phyloP scores from a whole-genome alignment of 2,888 invertebrate species.

The Elysia crispata region DNA sequence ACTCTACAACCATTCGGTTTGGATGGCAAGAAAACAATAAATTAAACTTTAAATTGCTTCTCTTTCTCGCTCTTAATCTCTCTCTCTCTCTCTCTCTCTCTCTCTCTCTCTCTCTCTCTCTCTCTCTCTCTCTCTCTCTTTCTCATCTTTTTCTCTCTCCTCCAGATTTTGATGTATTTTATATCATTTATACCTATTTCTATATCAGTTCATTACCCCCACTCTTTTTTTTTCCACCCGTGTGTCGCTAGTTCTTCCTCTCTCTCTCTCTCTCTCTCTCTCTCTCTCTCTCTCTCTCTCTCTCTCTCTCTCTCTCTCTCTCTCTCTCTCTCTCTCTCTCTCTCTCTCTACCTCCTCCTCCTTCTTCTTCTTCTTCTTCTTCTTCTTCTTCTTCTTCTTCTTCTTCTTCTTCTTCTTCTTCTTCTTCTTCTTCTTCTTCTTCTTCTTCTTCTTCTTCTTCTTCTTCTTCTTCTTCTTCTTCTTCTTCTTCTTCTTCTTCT shows the following conservation, averaged over 20 bases:
- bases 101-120: no score
- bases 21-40: no score
- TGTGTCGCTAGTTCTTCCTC: neutral
- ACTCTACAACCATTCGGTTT: no score
- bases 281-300: constrained; percentile 2
- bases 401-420: constrained; percentile 24
- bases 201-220: no score
- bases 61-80: no score
- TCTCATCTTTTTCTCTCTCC: no score
- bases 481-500: neutral
- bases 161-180: no score
- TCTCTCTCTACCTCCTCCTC: constrained; percentile 11
- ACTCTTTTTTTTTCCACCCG: no score
- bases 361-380: neutral
- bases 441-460: constrained; percentile 26
- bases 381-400: constrained; percentile 31
- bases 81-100: no score
- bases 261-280: neutral
- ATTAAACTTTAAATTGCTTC: no score
- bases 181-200: no score
- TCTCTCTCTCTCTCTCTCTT: constrained; percentile 24
- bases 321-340: neutral
- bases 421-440: constrained; percentile 29
- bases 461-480: constrained; percentile 24
- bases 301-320: neutral